phyloP scores from a whole-genome alignment of 2,888 invertebrate genomes.

The Callimorpha dominula region DNA sequence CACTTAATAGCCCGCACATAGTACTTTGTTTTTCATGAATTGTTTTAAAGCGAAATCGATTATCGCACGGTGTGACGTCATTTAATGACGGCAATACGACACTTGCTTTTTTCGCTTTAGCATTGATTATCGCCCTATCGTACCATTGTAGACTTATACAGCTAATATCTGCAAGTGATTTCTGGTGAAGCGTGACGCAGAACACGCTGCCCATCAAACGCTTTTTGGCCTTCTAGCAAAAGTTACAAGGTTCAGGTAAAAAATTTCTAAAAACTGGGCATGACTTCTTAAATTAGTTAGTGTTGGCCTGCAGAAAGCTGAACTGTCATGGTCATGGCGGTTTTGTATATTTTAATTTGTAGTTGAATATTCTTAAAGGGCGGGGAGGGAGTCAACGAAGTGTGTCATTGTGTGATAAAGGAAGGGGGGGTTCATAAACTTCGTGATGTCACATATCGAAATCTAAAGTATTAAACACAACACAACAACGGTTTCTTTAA shows the following conservation, averaged over 20 bases:
- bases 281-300: background rate
- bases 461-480: too few species aligned
- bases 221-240: background rate
- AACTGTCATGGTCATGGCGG: too few species aligned
- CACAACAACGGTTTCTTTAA: too few species aligned
- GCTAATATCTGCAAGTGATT: background rate
- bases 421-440: too few species aligned
- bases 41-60: constrained; percentile 5
- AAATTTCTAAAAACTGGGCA: background rate
- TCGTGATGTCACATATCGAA: too few species aligned
- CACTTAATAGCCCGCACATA: background rate
- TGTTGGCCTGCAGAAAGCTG: too few species aligned
- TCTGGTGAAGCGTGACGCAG: background rate
- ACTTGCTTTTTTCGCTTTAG: background rate
- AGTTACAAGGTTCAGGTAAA: background rate
- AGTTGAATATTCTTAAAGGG: too few species aligned
- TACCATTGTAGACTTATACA: background rate
- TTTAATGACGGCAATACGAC: background rate
- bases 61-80: background rate
- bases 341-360: too few species aligned
- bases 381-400: too few species aligned
- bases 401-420: too few species aligned
- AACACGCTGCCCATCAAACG: background rate
- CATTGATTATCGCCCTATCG: background rate
- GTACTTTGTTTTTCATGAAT: background rate